Evolutionary conservation across 2,797 vertebrate species (phyloP), one percentile per base, ranked within the genome.

Genomic region (Gambusia yucatana): DNA sequence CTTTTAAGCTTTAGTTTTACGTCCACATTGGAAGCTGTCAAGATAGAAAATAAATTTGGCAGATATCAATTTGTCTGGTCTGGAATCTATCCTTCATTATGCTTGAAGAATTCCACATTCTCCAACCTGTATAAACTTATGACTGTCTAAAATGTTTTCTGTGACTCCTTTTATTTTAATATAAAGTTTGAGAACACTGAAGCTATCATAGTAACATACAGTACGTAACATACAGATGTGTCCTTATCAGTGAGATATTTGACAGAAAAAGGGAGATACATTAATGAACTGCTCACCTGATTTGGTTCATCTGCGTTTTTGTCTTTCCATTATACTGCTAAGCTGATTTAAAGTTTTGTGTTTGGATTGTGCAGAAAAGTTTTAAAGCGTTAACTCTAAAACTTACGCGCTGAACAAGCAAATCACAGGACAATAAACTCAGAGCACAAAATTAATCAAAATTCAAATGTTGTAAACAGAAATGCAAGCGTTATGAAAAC

Each of bases 231-330:
- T 33, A 41, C 47, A 80, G 63, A 70, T 90, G 77, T 87, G 77
- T 48, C 14, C 44, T 25, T 44, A 41, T 70, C 59, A 82, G 79
- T 57, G 73, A 61, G 41, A 84, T 88, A 73, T 89, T 91, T 90
- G 88, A 91, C 87, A 85, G 82, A 88, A 86, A 83, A 75, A 84
- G 92, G 70, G 78, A 92, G 22, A 25, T n/a, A 10, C 93, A 93
- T 94, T 79, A 93, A 44, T 36, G 67, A 59, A 59, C 46, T 69
- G 30, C 83, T 82, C 79, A 65, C 71, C 57, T 39, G 48, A 72
- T 52, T 55, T 44, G 46, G 74, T 46, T 33, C 28, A 7, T 20
- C 6, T 33, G 7, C 0, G 33, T 1, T 63, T 63, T 36, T 63
- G 17, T 63, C 33, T 61, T 14, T 61, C n/a, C 3, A 3, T 16